Conservation (phyloP, 2,113 vertebrate genomes). For the Otis tarda region DNA sequence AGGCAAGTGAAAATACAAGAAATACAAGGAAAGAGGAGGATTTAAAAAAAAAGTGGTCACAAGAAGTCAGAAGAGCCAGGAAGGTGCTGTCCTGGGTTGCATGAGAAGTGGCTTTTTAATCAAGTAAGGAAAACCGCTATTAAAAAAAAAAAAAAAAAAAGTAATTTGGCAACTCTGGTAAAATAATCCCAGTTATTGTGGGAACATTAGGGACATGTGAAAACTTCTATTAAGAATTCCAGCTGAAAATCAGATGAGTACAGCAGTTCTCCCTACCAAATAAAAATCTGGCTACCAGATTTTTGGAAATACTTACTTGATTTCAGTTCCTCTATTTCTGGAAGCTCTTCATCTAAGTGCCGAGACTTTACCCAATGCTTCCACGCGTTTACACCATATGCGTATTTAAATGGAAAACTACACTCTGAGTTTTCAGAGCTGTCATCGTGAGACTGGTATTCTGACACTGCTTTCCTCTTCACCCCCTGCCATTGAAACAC, state of each 20-base stretch:
- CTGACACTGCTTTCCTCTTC: slow-evolving; percentile 86
- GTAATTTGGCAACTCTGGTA: not conserved
- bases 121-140: not conserved
- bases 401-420: slow-evolving; percentile 86
- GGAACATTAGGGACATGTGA: not conserved
- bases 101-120: not conserved
- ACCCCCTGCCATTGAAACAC: slow-evolving; percentile 78
- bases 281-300: not conserved
- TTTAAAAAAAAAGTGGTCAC: not conserved
- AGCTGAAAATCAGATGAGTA: not conserved
- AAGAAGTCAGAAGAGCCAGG: not conserved
- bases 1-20: not conserved
- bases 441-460: slow-evolving; percentile 75
- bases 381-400: slow-evolving; percentile 92
- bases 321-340: slow-evolving; percentile 79
- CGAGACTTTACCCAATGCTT: slow-evolving; percentile 89
- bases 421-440: slow-evolving; percentile 77
- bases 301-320: slow-evolving; percentile 74
- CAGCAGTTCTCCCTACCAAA: not conserved
- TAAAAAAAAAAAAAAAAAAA: not conserved
- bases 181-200: not conserved
- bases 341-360: slow-evolving; percentile 72
- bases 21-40: not conserved
- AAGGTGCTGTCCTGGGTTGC: not conserved
- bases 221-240: not conserved